Evolutionary conservation across 1,140 invertebrate genomes (phyloP), one percentile per base, ranked within the genome.

Genomic region (Ladona fulva): DNA sequence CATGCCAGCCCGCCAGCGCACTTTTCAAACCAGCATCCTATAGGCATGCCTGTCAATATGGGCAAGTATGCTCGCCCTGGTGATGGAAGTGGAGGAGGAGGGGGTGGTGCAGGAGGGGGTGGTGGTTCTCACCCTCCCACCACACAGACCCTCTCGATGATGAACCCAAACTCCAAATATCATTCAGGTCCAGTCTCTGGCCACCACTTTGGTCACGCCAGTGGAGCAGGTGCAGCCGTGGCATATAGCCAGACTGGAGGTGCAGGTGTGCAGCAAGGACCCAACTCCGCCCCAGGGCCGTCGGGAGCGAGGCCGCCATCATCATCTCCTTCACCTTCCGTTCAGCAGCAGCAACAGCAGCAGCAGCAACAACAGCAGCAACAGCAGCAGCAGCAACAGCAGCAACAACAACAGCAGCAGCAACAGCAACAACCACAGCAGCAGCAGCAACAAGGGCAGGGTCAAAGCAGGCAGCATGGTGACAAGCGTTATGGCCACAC

Each of bases 31-130:
- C 88, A 90, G 79, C 88, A 77, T 19, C 73, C 93, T 37, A 92
- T 93, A 77, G 92, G 91, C 3, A 82, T 94, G 81, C 92, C 92
- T 14, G 92, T 93, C 78, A 89, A 90, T 0, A 88, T 94, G 81
- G 91, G 29, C 24, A 25, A 75, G 74, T 75, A 76, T 76, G 75
- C 75, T 42, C 75, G 75, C n/a, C 75, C 75, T 25, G 74, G 74
- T 75, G 75, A 76, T 76, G 75, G 25, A 76, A 29, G 25, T 29
- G 42, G 25, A 66, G 52, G 52, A 66, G 52, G 52, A 66, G 52
- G 52, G 52, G 52, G 52, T 66, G 52, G 52, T 66, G 52, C 52
- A 16, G 52, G 52, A 66, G 52, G 52, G n/a, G 52, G 52, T 6
- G 52, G 52, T 22, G 52, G 52, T 22, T 66, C 52, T 42, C 75